Evolutionary conservation across 2,888 invertebrate species (phyloP).

Genomic region (Alentia gelatinosa): DNA sequence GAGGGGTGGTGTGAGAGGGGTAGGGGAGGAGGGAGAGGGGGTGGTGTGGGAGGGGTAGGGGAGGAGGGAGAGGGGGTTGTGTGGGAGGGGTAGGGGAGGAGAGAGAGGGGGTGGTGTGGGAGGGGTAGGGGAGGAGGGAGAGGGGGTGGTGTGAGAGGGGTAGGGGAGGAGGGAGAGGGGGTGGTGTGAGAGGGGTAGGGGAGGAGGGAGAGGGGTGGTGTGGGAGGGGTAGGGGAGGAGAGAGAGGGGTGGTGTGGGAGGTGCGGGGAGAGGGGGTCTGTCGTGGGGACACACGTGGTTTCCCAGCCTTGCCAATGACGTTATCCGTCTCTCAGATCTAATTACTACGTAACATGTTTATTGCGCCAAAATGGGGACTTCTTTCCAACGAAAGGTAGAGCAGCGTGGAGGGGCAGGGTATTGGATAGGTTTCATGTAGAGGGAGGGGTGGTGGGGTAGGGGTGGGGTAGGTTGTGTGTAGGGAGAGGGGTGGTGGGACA

Average conservation of each 20-base stretch:
- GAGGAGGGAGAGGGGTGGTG: background rate
- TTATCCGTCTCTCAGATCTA: conserved; percentile 5
- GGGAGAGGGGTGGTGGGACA: background rate
- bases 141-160: no score
- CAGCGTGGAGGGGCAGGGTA: background rate
- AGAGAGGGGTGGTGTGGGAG: background rate
- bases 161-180: no score
- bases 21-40: no score
- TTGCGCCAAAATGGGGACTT: background rate
- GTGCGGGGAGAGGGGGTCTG: background rate
- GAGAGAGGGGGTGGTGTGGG: no score
- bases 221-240: background rate
- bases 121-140: no score
- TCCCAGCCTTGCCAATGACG: background rate
- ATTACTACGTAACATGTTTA: conserved; percentile 34
- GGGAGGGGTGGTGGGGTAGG: background rate
- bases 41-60: background rate
- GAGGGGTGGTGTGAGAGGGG: no score
- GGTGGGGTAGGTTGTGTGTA: background rate
- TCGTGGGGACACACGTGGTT: background rate
- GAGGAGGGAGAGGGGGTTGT: background rate
- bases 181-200: background rate
- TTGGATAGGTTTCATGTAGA: background rate
- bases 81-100: no score
- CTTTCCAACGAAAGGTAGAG: background rate